Percentiles rank a stretch among this genome's conserved stretches.
Conservation (phyloP, 2,888 invertebrate species). For the Cerceris ruficornis region DNA sequence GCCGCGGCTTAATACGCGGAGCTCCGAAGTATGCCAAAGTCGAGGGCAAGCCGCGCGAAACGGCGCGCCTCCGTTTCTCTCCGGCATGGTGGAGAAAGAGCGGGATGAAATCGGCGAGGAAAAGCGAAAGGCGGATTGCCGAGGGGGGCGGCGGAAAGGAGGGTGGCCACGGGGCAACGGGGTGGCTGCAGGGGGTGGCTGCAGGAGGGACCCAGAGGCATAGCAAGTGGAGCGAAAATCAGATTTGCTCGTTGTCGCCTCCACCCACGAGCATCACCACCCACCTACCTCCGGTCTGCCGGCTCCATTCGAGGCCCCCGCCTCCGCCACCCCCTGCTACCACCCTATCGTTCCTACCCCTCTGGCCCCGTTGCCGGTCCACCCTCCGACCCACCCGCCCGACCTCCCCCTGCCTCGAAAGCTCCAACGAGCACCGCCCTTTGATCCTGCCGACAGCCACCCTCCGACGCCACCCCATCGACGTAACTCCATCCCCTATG, state of each 20-base stretch:
- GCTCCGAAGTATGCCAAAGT: constrained; percentile 76
- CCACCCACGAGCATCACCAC: constrained; percentile 70
- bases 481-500: constrained; percentile 65
- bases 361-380: constrained; percentile 55
- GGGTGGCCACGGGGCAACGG: constrained; percentile 7
- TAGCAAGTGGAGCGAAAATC: constrained; percentile 80
- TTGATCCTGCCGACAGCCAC: constrained; percentile 81
- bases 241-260: constrained; percentile 81
- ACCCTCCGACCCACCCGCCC: constrained; percentile 52
- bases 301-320: constrained; percentile 64
- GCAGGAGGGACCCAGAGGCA: constrained; percentile 65
- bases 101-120: constrained; percentile 43
- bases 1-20: constrained; percentile 66
- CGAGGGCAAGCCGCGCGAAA: constrained; percentile 61
- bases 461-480: constrained; percentile 66
- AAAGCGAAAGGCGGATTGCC: constrained; percentile 43
- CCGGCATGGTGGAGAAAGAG: constrained; percentile 14
- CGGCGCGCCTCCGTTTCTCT: background rate
- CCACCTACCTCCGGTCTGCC: constrained; percentile 64
- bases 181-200: constrained; percentile 27
- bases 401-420: constrained; percentile 70
- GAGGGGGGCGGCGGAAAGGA: constrained; percentile 1
- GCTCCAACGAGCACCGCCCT: constrained; percentile 78
- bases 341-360: constrained; percentile 42
- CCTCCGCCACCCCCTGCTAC: constrained; percentile 41